Evolutionary conservation across 1,140 invertebrate genomes (phyloP).

Genomic region (Stenopsyche tienmushanensis): DNA sequence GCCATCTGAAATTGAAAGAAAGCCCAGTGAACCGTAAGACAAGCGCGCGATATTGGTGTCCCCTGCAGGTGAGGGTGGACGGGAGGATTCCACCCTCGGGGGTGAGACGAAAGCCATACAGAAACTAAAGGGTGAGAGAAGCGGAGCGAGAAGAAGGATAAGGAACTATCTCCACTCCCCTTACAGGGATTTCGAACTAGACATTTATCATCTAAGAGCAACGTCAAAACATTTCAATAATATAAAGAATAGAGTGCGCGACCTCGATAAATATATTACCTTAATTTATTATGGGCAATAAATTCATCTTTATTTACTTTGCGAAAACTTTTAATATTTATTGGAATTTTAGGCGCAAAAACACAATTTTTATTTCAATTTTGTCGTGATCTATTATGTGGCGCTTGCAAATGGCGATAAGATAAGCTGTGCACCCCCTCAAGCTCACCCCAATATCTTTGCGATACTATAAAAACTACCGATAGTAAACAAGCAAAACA

Average conservation of each 20-base stretch:
- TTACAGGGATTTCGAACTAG: not conserved
- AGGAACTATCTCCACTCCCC: not conserved
- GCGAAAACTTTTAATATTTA: not conserved
- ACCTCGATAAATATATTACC: not conserved
- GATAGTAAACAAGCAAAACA: too few species aligned
- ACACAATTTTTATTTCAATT: too few species aligned
- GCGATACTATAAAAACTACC: too few species aligned
- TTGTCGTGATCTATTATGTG: too few species aligned
- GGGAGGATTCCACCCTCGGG: not conserved
- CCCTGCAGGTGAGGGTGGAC: conserved; percentile 12
- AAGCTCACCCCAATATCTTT: too few species aligned
- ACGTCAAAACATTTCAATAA: not conserved
- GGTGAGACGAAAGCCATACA: not conserved
- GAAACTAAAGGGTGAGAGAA: too few species aligned
- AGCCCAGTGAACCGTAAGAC: conserved; percentile 59
- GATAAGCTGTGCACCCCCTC: too few species aligned
- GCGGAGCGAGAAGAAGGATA: conserved; percentile 1
- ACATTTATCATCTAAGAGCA: not conserved
- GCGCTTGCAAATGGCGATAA: too few species aligned
- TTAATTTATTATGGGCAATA: conserved; percentile 4
- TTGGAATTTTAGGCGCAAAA: too few species aligned
- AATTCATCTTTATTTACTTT: not conserved
- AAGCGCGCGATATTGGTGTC: conserved; percentile 54
- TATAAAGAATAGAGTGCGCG: not conserved
- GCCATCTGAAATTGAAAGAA: conserved; percentile 59